Evolutionary conservation across 2,797 vertebrate genomes (phyloP), one percentile per base, ranked within the genome.

Genomic region (Tinamus major): DNA sequence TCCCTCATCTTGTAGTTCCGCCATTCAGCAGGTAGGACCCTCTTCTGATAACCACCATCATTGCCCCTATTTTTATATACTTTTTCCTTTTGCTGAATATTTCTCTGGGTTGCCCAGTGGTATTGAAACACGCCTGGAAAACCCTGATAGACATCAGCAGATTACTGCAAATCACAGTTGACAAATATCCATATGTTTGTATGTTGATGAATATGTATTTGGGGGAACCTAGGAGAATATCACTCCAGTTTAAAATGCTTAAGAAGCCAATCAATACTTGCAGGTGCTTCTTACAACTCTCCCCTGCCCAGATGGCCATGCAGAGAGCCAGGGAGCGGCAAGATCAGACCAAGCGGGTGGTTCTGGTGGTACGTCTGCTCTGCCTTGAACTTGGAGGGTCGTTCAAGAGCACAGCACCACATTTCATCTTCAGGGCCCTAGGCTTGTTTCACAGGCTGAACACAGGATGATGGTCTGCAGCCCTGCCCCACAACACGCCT

Each of bases 221-320:
- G 13, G 1, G 3, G 4, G 8, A 12, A 27, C 31, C 74, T 64
- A 6, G 6, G 53, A 9, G 4, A 53, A 23, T 14, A 33, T 14
- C 70, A 79, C 87, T 94, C 88, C 91, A 96, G 94, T 96, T 97
- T 95, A 96, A 97, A 97, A 97, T 95, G 89, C 97, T 98, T 97
- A 98, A 98, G 97, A 97, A 97, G 96, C 92, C 93, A 97, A 98
- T 98, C 64, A 56, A 96, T 96, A 96, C 96, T 93, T 98, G 96
- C 89, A 97, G 95, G 94, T 97, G 95, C 97, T 97, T 97, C 97
- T 87, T 95, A 29, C 31, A 97, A 96, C 96, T 96, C 97, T 97
- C 92, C 86, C 87, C 94, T 97, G 97, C 84, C 96, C 94, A 96
- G 94, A 85, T 95, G 94, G 80, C 13, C 48, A 69, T 82, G 94